Percentiles rank a stretch among this genome's conserved stretches.
Evolutionary conservation across 2,113 vertebrate genomes (phyloP).

Genomic region (Melospiza melodia): DNA sequence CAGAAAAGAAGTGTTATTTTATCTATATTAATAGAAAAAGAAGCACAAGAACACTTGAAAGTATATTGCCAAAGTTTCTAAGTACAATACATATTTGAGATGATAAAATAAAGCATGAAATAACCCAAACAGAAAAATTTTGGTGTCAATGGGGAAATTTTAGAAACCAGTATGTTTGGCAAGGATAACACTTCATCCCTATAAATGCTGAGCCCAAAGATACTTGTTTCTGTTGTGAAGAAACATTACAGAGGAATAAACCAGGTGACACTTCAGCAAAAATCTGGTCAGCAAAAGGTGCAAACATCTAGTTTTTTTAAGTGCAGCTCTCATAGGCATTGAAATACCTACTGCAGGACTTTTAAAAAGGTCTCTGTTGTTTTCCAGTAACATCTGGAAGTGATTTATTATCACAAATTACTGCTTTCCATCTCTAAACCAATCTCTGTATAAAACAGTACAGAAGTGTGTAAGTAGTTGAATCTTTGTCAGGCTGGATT

Average conservation of each 20-base stretch:
- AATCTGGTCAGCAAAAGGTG: background rate
- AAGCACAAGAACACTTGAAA: background rate
- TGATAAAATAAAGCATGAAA: background rate
- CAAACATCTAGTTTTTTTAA: background rate
- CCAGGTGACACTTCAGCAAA: background rate
- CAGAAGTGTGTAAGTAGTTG: background rate
- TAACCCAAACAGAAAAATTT: background rate
- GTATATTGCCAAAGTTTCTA: background rate
- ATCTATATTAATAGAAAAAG: background rate
- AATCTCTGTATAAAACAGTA: background rate
- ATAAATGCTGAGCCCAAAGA: background rate
- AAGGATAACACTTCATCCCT: background rate
- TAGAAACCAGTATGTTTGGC: background rate
- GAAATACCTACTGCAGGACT: background rate
- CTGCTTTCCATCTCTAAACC: conserved; percentile 2
- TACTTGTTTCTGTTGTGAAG: background rate
- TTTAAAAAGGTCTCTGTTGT: background rate
- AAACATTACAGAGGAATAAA: background rate
- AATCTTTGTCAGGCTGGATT: conserved; percentile 7
- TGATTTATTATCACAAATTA: conserved; percentile 11
- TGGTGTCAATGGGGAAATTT: background rate
- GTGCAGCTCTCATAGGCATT: background rate
- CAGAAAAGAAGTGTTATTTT: background rate
- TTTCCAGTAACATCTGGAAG: background rate
- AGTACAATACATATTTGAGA: background rate